phyloP scores from a whole-genome alignment of 2,888 invertebrate genomes.

The Pollenia labialis region DNA sequence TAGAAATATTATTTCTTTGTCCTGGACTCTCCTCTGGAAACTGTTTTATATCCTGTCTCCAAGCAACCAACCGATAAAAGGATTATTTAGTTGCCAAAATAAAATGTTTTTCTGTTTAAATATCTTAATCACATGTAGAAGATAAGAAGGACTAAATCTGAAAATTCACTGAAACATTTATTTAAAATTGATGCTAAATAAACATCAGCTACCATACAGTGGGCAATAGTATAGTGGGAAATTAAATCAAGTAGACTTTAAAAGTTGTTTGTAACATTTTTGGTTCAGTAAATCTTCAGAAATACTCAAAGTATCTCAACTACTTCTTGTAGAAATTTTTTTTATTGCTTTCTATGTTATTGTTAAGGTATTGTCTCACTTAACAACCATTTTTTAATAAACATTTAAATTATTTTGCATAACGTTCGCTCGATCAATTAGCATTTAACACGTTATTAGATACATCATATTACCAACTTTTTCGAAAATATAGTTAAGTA shows the following conservation, averaged over 20 bases:
- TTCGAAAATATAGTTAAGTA: too few species aligned
- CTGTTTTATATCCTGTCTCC: conserved; percentile 14
- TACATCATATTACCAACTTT: too few species aligned
- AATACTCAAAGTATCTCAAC: not conserved
- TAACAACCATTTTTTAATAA: too few species aligned
- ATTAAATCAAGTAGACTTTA: not conserved
- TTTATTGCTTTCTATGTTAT: too few species aligned
- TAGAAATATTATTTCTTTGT: conserved; percentile 25
- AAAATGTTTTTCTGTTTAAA: conserved; percentile 9
- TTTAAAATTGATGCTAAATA: conserved; percentile 1
- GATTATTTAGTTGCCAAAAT: conserved; percentile 9
- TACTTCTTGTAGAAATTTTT: too few species aligned
- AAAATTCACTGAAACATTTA: conserved; percentile 19
- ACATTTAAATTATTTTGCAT: too few species aligned
- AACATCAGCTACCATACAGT: not conserved
- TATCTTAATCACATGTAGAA: conserved; percentile 48
- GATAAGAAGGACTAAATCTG: conserved; percentile 27
- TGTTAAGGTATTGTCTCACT: too few species aligned
- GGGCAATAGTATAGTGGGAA: not conserved
- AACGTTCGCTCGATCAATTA: too few species aligned
- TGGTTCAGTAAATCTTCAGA: too few species aligned
- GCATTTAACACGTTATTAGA: too few species aligned
- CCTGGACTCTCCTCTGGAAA: not conserved
- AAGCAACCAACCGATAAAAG: conserved; percentile 1
- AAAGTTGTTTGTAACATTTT: not conserved